Conservation (phyloP, 2,113 vertebrate genomes). For the Zosterops lateralis region DNA sequence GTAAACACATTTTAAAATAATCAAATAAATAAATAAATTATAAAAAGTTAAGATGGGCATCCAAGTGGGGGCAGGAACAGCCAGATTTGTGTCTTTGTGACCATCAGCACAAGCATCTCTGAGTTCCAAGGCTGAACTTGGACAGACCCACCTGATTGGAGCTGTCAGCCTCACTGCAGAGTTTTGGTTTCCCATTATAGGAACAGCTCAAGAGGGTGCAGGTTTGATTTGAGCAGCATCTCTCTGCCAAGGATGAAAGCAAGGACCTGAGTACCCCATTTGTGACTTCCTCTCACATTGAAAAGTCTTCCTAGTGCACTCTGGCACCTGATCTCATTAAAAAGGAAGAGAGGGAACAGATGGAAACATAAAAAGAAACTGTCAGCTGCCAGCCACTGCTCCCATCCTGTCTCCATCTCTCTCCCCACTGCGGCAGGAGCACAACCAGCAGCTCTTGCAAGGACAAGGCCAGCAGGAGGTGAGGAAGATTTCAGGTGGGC, state of each 20-base stretch:
- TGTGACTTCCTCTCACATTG: slow-evolving; percentile 22
- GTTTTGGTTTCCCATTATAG: background rate
- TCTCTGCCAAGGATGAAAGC: slow-evolving; percentile 20
- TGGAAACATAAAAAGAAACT: slow-evolving; percentile 56
- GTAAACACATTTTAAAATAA: background rate
- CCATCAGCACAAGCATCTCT: background rate
- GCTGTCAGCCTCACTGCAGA: background rate
- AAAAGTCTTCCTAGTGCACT: slow-evolving; percentile 7
- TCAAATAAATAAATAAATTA: background rate
- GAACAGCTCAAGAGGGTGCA: background rate
- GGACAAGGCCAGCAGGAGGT: slow-evolving; percentile 13
- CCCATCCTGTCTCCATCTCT: slow-evolving; percentile 1
- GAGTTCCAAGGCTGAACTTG: background rate
- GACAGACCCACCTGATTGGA: background rate
- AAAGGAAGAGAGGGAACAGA: slow-evolving; percentile 52
- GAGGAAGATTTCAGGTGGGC: background rate
- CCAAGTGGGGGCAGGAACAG: background rate
- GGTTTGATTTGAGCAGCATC: background rate
- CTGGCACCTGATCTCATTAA: slow-evolving; percentile 61
- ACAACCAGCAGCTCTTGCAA: slow-evolving; percentile 20
- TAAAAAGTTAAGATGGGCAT: background rate
- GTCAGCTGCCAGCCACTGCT: slow-evolving; percentile 30
- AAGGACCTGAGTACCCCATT: background rate
- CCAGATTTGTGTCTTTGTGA: background rate
- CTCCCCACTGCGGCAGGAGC: background rate